These are phyloP conservation scores for Babyrousa celebensis DNA, from an alignment of 2,797 vertebrate species.

Conservation along the genomic window DNA sequence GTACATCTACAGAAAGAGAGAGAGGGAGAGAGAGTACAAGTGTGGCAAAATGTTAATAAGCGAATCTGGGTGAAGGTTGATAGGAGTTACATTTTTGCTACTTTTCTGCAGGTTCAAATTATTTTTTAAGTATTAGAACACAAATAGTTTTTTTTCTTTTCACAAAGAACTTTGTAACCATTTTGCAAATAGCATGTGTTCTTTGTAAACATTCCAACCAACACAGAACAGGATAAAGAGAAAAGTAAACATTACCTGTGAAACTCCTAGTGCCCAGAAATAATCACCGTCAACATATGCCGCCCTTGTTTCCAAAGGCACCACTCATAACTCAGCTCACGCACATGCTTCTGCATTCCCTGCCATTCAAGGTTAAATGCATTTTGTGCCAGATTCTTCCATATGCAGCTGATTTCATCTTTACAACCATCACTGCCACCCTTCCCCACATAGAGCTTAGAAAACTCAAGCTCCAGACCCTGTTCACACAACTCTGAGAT, in stretches of 20 bases:
- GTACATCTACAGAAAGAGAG: not conserved
- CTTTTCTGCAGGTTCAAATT: constrained; percentile 27
- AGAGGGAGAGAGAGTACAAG: not conserved
- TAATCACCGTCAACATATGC: not conserved
- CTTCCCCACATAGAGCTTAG: not conserved
- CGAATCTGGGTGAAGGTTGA: not conserved
- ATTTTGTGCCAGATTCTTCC: not conserved
- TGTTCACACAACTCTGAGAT: not conserved
- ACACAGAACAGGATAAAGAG: not conserved
- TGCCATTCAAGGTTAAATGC: not conserved
- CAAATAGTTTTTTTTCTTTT: constrained; percentile 50
- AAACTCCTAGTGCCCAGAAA: not conserved
- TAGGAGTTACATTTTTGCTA: not conserved
- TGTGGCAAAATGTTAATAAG: constrained; percentile 24
- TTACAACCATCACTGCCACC: not conserved
- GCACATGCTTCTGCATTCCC: not conserved
- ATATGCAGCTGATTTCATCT: not conserved
- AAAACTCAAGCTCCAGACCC: not conserved
- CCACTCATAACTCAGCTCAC: not conserved
- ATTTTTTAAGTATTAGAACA: constrained; percentile 7
- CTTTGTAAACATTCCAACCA: constrained; percentile 29
- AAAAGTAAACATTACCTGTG: not conserved
- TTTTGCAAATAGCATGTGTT: constrained; percentile 45
- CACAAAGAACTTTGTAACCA: not conserved
- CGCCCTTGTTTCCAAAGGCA: not conserved